Percentiles rank a stretch among this genome's conserved stretches.
phyloP scores from a whole-genome alignment of 1,140 invertebrate species.

The Fopius arisanus region DNA sequence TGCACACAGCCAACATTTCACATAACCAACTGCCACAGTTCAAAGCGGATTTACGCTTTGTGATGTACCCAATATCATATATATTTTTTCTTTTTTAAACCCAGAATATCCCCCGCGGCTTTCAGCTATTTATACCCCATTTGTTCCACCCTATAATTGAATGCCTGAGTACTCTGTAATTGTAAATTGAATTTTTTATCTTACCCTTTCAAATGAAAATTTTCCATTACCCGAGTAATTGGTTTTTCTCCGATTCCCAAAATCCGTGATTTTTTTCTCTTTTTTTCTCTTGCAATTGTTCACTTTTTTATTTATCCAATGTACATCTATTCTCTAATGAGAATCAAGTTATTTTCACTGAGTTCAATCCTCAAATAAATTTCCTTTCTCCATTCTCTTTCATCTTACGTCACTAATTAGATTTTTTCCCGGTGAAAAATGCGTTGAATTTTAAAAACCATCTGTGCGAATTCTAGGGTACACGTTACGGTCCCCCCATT shows the following conservation, averaged over 20 bases:
- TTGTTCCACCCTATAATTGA: neutral
- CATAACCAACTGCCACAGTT: neutral
- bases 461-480: neutral
- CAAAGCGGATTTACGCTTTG: slow-evolving; percentile 9
- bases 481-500: neutral
- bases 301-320: no score
- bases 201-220: neutral
- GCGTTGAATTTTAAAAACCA: no score
- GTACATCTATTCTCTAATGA: no score
- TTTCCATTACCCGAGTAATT: no score
- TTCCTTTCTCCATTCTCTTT: no score
- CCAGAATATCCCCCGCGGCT: neutral
- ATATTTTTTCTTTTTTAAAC: neutral
- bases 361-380: no score
- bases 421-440: no score
- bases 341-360: no score
- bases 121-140: neutral
- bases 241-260: no score
- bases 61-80: neutral
- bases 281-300: no score
- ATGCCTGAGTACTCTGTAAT: neutral
- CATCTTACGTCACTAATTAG: no score
- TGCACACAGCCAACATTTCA: neutral
- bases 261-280: no score
- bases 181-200: neutral